A percentile compares a stretch with the other conserved stretches of the same genome.
Conservation (phyloP, 2,888 invertebrate genomes). For the Nymphalis urticae region DNA sequence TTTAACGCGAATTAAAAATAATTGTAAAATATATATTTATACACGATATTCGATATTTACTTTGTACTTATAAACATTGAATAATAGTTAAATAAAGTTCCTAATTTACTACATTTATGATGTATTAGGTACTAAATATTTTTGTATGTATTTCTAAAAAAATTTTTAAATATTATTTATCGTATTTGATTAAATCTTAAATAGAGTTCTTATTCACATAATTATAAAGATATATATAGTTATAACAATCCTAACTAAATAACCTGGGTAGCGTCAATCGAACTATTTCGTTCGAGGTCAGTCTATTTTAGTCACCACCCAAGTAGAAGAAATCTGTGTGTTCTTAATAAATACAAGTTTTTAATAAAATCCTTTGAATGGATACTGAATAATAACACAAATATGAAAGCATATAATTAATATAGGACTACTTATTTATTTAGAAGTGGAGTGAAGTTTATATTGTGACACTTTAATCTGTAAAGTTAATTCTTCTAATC, state of each 20-base stretch:
- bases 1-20: no score
- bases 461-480: background rate
- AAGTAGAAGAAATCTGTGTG: conserved; percentile 24
- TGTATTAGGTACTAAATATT: no score
- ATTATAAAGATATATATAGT: background rate
- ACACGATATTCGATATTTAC: no score
- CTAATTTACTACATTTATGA: no score
- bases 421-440: background rate
- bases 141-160: no score
- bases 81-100: no score
- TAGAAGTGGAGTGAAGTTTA: background rate
- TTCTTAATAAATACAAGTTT: background rate
- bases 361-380: background rate
- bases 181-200: no score
- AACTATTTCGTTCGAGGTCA: conserved; percentile 33
- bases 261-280: conserved; percentile 16
- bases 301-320: conserved; percentile 34
- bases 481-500: background rate
- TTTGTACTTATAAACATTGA: no score
- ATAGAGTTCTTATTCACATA: background rate
- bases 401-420: background rate
- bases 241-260: conserved; percentile 9
- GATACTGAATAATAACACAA: background rate
- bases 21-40: no score
- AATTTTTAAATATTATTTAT: no score